phyloP scores from a whole-genome alignment of 2,888 invertebrate genomes.

The Elgonia sp. region DNA sequence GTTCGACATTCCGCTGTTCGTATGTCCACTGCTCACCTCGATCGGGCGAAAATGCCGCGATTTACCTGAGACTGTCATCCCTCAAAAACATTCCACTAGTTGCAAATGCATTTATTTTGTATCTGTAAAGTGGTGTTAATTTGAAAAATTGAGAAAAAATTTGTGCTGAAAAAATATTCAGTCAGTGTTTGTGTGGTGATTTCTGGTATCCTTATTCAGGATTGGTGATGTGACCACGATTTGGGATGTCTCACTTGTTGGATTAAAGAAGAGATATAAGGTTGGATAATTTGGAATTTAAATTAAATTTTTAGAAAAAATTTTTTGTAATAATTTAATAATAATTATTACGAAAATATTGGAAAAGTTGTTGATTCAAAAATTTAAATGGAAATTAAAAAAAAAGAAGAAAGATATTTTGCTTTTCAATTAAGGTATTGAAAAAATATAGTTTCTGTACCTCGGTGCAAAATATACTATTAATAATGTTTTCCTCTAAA shows the following conservation, averaged over 20 bases:
- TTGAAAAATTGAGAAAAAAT: background rate
- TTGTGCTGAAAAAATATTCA: background rate
- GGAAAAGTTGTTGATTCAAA: no score
- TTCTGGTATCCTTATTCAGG: slow-evolving; percentile 37
- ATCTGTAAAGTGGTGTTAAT: no score
- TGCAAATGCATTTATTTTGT: no score
- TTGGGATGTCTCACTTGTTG: slow-evolving; percentile 79
- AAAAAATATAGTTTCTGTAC: no score
- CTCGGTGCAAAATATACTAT: no score
- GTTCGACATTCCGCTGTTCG: slow-evolving; percentile 83
- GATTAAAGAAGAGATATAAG: slow-evolving; percentile 78
- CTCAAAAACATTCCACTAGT: no score
- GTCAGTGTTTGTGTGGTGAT: slow-evolving; percentile 61
- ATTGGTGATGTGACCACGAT: slow-evolving; percentile 70
- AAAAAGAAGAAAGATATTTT: no score
- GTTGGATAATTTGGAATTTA: slow-evolving; percentile 64
- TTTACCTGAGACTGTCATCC: slow-evolving; percentile 54
- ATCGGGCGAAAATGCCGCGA: slow-evolving; percentile 75
- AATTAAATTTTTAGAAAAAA: background rate
- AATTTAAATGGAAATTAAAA: no score
- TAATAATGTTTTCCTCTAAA: no score
- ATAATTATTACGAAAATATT: no score
- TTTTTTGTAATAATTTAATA: no score
- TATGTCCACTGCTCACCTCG: slow-evolving; percentile 73
- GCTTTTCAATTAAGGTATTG: no score